Conservation (phyloP, 2,797 vertebrate genomes). For the Malurus leucopterus region DNA sequence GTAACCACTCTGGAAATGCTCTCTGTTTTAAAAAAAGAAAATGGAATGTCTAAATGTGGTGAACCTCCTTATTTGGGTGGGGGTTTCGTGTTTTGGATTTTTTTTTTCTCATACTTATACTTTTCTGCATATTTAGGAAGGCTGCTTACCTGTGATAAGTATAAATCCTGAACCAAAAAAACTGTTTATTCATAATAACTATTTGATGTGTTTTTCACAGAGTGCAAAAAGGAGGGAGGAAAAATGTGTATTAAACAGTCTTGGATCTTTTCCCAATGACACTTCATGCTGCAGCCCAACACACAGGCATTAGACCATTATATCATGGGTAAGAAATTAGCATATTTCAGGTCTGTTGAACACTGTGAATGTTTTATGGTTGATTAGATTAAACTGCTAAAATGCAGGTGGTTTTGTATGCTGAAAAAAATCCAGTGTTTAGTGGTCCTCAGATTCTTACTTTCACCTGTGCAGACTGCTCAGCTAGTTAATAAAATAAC, state of each 20-base stretch:
- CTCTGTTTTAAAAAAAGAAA: background rate
- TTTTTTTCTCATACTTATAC: background rate
- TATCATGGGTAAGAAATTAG: background rate
- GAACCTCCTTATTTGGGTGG: background rate
- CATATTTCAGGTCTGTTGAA: conserved; percentile 23
- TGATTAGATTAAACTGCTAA: conserved; percentile 25
- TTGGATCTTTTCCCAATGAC: background rate
- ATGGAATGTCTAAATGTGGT: background rate
- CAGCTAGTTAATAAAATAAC: conserved; percentile 3
- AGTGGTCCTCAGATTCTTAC: conserved; percentile 3
- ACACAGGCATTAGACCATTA: background rate
- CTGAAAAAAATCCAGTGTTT: background rate
- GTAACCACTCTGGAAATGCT: background rate
- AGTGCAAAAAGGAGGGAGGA: background rate
- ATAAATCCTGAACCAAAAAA: background rate
- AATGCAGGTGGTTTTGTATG: background rate
- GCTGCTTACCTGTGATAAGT: background rate
- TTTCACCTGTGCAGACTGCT: background rate
- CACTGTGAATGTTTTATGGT: conserved; percentile 10
- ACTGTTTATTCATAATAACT: background rate
- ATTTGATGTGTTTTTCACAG: background rate
- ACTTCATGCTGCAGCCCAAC: background rate
- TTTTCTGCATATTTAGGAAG: background rate
- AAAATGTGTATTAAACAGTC: background rate
- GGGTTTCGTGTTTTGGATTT: too few relatives aligned